Conservation (phyloP, 2,797 vertebrate species). For the Lagocephalus sceleratus region DNA sequence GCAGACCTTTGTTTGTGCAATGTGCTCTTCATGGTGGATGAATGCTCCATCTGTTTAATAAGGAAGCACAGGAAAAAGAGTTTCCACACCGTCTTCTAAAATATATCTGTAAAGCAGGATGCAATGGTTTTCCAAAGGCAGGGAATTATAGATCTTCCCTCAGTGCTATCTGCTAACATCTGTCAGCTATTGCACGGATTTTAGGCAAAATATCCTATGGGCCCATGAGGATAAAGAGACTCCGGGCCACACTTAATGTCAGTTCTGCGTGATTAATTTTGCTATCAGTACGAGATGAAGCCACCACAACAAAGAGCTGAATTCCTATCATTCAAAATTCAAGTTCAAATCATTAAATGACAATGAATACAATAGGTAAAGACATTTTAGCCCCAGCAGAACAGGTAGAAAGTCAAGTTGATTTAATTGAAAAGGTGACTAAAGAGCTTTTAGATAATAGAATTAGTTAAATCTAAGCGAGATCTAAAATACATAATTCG, state of each 20-base stretch:
- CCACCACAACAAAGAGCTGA: too few species aligned
- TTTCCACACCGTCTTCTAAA: constrained; percentile 26
- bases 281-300: constrained; percentile 7
- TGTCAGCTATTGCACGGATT: constrained; percentile 52
- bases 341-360: too few species aligned
- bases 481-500: too few species aligned
- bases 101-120: constrained; percentile 35
- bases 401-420: too few species aligned
- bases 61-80: constrained; percentile 17
- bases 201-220: constrained; percentile 38
- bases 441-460: too few species aligned
- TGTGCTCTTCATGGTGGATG: neutral
- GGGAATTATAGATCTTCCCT: constrained; percentile 52
- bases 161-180: constrained; percentile 49
- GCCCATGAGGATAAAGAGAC: constrained; percentile 20
- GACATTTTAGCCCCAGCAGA: too few species aligned
- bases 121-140: constrained; percentile 43
- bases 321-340: too few species aligned
- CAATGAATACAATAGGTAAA: too few species aligned
- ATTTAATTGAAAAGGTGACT: too few species aligned
- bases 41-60: constrained; percentile 20
- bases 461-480: too few species aligned
- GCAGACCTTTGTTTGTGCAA: constrained; percentile 14
- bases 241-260: constrained; percentile 23
- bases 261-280: constrained; percentile 22